These are phyloP conservation scores for Sogatella furcifera DNA, from an alignment of 1,140 invertebrate genomes.

Conservation along the genomic window DNA sequence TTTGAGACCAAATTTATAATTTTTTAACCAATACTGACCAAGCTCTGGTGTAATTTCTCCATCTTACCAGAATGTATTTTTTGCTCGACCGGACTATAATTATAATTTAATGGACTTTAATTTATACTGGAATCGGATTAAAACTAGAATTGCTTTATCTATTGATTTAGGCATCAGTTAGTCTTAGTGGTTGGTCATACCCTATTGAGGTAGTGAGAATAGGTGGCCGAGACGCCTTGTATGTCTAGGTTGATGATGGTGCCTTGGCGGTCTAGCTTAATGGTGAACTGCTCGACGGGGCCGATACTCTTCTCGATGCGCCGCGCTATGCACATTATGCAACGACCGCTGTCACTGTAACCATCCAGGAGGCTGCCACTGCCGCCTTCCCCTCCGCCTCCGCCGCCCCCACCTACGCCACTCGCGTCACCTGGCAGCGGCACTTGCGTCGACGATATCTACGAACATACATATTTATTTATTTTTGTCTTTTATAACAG, in stretches of 20 bases:
- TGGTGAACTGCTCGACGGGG: slow-evolving; percentile 78
- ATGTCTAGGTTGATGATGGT: slow-evolving; percentile 72
- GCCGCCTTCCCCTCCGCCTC: slow-evolving; percentile 33
- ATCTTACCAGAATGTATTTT: too few relatives aligned
- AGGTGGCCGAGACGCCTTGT: slow-evolving; percentile 50
- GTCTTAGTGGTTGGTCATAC: too few relatives aligned
- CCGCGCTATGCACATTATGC: slow-evolving; percentile 72
- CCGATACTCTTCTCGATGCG: slow-evolving; percentile 71
- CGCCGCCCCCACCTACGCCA: slow-evolving; percentile 33
- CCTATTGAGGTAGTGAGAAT: slow-evolving; percentile 55
- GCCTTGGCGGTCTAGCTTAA: slow-evolving; percentile 75
- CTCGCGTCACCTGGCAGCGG: slow-evolving; percentile 34
- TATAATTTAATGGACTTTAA: too few relatives aligned
- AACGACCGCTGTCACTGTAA: slow-evolving; percentile 44
- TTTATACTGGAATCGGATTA: too few relatives aligned
- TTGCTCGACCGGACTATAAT: too few relatives aligned
- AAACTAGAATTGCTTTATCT: too few relatives aligned
- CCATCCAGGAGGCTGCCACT: slow-evolving; percentile 22
- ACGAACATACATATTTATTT: neutral
- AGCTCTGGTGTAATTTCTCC: too few relatives aligned
- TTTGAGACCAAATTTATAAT: too few relatives aligned
- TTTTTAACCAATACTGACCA: too few relatives aligned
- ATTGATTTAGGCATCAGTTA: too few relatives aligned
- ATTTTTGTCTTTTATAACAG: too few relatives aligned
- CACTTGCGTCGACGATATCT: slow-evolving; percentile 44